Percentiles rank a stretch among this genome's conserved stretches.
These are phyloP conservation scores for Microtus richardsoni DNA, from an alignment of 2,113 vertebrate species.

Conservation along the genomic window DNA sequence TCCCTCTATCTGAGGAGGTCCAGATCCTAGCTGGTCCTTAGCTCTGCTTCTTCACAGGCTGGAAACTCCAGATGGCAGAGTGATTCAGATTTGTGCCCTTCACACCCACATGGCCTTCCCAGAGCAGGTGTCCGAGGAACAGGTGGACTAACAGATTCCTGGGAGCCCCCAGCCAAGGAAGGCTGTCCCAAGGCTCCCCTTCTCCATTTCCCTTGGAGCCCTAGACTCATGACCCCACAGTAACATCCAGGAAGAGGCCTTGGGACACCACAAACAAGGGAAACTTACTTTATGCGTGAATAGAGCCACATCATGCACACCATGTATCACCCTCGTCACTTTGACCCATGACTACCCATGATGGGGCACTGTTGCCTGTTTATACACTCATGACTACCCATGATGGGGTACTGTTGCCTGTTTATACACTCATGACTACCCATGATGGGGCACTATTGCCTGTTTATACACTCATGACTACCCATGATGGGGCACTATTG, in stretches of 20 bases:
- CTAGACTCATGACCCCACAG: not conserved
- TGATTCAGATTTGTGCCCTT: not conserved
- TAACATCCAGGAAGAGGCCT: not conserved
- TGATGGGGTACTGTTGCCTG: not conserved
- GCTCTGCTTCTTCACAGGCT: not conserved
- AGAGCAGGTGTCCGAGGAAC: not conserved
- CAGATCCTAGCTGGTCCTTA: too few species aligned
- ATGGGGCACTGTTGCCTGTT: not conserved
- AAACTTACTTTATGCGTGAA: not conserved
- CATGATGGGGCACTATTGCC: not conserved
- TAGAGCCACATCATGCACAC: not conserved
- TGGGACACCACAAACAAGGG: not conserved
- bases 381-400: not conserved
- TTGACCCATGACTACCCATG: not conserved
- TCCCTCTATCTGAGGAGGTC: not conserved
- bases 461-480: not conserved
- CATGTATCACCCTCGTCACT: not conserved
- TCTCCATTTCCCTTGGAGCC: not conserved
- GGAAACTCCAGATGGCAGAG: too few species aligned
- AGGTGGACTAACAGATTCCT: not conserved
- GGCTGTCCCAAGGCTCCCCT: not conserved
- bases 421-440: not conserved
- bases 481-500: not conserved
- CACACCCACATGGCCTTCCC: not conserved
- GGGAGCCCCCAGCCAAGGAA: not conserved